phyloP scores from a whole-genome alignment of 2,888 invertebrate genomes.

The Polydrusus cervinus region DNA sequence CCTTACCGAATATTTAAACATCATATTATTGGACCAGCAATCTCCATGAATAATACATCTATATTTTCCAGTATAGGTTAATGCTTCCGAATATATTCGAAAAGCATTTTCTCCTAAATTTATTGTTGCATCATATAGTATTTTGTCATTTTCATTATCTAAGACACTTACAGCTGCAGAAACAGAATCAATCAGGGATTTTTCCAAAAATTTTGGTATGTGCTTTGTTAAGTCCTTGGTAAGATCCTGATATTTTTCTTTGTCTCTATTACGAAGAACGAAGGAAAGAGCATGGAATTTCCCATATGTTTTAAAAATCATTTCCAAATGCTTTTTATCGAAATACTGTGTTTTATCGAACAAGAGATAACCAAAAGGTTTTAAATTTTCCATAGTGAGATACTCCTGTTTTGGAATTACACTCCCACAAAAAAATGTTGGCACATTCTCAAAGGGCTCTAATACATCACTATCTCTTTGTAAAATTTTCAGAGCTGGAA shows the following conservation, averaged over 20 bases:
- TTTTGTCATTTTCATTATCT: neutral
- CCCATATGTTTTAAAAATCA: slow-evolving; percentile 42
- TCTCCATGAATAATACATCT: slow-evolving; percentile 30
- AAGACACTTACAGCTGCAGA: slow-evolving; percentile 15
- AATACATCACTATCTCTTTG: slow-evolving; percentile 6
- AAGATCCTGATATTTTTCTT: slow-evolving; percentile 17
- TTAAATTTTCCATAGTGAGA: slow-evolving; percentile 37
- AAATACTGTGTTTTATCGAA: slow-evolving; percentile 39
- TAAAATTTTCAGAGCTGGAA: slow-evolving; percentile 24
- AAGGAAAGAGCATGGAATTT: slow-evolving; percentile 48
- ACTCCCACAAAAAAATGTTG: slow-evolving; percentile 10
- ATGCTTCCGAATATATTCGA: neutral
- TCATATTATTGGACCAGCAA: slow-evolving; percentile 40
- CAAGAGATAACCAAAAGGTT: slow-evolving; percentile 32
- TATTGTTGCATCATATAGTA: slow-evolving; percentile 13
- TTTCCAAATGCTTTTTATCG: slow-evolving; percentile 37
- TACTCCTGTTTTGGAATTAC: slow-evolving; percentile 7
- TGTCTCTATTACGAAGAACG: slow-evolving; percentile 31
- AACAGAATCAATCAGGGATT: neutral
- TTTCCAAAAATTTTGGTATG: neutral
- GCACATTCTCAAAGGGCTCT: slow-evolving; percentile 29
- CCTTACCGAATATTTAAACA: slow-evolving; percentile 55
- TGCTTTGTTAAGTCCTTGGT: neutral
- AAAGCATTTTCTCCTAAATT: slow-evolving; percentile 9
- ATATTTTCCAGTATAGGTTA: slow-evolving; percentile 19